Base-by-base conservation (phyloP, 2,797 vertebrate genomes). In the Microcaecilia unicolor region DNA sequence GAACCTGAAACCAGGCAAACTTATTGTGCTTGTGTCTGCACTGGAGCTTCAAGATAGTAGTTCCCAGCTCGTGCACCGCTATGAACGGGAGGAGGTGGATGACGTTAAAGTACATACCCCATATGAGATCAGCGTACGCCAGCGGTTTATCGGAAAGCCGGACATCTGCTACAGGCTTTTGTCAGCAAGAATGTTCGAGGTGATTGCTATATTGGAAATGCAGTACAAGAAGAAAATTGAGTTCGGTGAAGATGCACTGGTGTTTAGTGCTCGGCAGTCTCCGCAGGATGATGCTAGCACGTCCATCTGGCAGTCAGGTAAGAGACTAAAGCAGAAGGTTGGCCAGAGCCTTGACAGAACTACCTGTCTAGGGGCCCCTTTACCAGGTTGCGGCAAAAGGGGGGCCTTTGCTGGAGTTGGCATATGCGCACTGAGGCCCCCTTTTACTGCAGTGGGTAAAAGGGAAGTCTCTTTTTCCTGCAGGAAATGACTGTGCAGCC, bases 211-310 rank as follows among this genome's bases (percentile, higher is more conserved):
- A 40, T 59, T 99, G 23, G 77, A 91, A 55, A 41, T 84, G 67
- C 93, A 88, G 41, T 97, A 94, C 64, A 80, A 81, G 56, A 78
- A 71, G 68, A 96, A 94, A 61, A 50, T 97, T 1, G 81, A 92
- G 38, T 80, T 89, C 20, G 44, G 77, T 12, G 68, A 76, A 21
- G 89, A 88, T 2, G 84, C 80, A 1, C 14, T 68, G 0, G 65
- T 72, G 4, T 85, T 91, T 39, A 75, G 43, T 9, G 55, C 72
- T 9, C 42, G 68, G n/a, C 51, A 37, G 9, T 55, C 74, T 2
- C 83, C 86, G 3, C 72, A 79, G 1, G 52, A 46, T 12, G 83
- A 80, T 34, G 11, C 41, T 16, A 76, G 75, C 13, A 44, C 34
- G 2, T 69, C 69, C 3, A 15, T 65, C 9, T 86, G 77, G 83